Evolutionary conservation across 2,113 vertebrate species (phyloP), one percentile per base, ranked within the genome.

Genomic region (Hymenochirus boettgeri): DNA sequence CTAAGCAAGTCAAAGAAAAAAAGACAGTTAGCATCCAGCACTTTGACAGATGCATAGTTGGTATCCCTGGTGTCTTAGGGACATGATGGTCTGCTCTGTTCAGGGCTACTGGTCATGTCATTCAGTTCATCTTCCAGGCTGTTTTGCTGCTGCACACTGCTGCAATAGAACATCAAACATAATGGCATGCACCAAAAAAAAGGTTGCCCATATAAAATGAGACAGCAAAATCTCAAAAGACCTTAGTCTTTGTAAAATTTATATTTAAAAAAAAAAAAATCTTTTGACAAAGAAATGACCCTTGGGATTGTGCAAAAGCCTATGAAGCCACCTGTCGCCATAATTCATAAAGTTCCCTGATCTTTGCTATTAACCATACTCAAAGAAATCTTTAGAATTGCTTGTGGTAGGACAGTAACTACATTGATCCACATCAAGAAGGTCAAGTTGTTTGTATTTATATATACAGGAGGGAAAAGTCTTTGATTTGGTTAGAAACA

Each of bases 381-480:
- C 29, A 66, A 18, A 59, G 57, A 42, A 57, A 65, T 57, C 27
- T 24, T 15, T 50, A 27, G 45, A 52, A 51, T 46, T 59, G 23
- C 52, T 58, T 59, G 15, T 59, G 46, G n/a, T n/a, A n/a, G n/a
- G n/a, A 31, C 29, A 19, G 33, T 59, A 24, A 19, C 26, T 42
- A 26, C 39, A 52, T 23, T 52, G 58, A 52, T 59, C 22, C 31
- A 18, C 31, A 67, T 59, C 47, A 59, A 3, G 64, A 59, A 67
- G 56, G 64, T 67, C 64, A 59, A 35, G 8, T 55, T 42, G 52
- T 67, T 67, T 67, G 56, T 51, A 59, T 67, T 26, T 42, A 42
- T 67, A 23, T 33, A 67, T 33, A 39, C 58, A 33, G 63, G 22
- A 45, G 45, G 33, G 25, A 56, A 59, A 67, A 7, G 19, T 24